Percentiles rank a stretch among this genome's conserved stretches.
Conservation (phyloP, 1,140 invertebrate genomes). For the Anthonomus grandis region DNA sequence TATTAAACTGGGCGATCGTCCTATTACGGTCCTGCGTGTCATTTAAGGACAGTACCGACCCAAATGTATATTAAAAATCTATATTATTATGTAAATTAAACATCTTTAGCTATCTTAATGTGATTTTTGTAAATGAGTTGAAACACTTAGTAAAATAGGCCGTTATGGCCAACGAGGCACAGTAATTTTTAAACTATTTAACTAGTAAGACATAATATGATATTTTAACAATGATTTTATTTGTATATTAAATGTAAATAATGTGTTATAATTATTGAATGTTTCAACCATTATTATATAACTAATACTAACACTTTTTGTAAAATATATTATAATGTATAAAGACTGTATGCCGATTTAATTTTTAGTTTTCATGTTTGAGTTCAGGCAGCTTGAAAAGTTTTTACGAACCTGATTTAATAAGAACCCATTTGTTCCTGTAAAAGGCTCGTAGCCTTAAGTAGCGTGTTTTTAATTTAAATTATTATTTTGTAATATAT, state of each 20-base stretch:
- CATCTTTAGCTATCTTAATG: conserved; percentile 18
- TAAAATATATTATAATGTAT: conserved; percentile 40
- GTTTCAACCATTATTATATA: conserved; percentile 33
- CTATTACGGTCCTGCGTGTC: no score
- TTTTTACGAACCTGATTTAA: no score
- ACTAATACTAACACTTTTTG: conserved; percentile 29
- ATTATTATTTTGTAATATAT: no score
- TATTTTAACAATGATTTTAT: conserved; percentile 29
- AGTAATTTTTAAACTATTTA: conserved; percentile 13
- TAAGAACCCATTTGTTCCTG: no score
- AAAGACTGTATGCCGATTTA: conserved; percentile 32
- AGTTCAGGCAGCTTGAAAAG: no score
- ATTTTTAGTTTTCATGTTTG: no score
- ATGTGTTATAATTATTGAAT: conserved; percentile 33
- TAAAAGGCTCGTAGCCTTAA: no score
- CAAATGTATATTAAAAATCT: no score
- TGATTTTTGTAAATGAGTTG: conserved; percentile 13
- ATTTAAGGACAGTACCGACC: no score
- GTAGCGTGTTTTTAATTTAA: no score
- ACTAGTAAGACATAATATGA: conserved; percentile 5
- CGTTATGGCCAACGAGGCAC: conserved; percentile 4
- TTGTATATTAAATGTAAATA: conserved; percentile 43
- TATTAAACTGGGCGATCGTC: no score
- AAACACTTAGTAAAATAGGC: conserved; percentile 18
- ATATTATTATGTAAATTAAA: no score